Base-by-base conservation (phyloP, 2,888 invertebrate species). In the Bunonema sp. region DNA sequence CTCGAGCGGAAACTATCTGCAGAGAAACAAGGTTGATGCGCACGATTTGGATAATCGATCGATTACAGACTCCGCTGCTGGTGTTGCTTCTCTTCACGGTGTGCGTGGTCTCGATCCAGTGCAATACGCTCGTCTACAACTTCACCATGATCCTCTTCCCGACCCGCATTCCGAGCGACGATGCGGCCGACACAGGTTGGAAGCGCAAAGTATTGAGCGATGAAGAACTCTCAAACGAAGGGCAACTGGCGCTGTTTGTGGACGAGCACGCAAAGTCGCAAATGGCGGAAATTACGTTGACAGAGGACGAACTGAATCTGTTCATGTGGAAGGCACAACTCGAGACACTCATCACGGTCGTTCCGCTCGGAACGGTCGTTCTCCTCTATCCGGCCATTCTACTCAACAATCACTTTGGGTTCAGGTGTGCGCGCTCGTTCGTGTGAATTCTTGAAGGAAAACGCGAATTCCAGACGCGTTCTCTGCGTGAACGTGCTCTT, bases 131-230 rank as follows among this genome's bases (percentile, higher is more conserved):
- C 19, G 44, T 50, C 34, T 52, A 47, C 34, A 50, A 52, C 28
- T 47, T 52, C 21, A 53, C 55, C 1, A 47, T 53, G 38, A 55
- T 48, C 15, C 50, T 47, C 32, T 44, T 55, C 31, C 52, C n/a
- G n/a, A n/a, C n/a, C n/a, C n/a, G n/a, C n/a, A n/a, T n/a, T n/a
- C n/a, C n/a, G n/a, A n/a, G n/a, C 10, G 24, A 39, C 1, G 19
- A 24, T 18, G 39, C 21, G 10, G 20, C 5, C 15, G 18, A 12
- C 31, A 23, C 31, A 19, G 16, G 19, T 26, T 2, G 32, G 32
- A 12, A 31, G n/a, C 2, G 38, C 22, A 23, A 32, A 24, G 20
- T 29, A 37, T 28, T 29, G 7, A 36, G 36, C 10, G 10, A 8
- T 3, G 1, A 20, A 15, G 19, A 15, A 18, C 34, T 31, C 15